A percentile compares a stretch with the other conserved stretches of the same genome.
Evolutionary conservation across 2,797 vertebrate species (phyloP).

Genomic region (Gephyroberyx darwinii): DNA sequence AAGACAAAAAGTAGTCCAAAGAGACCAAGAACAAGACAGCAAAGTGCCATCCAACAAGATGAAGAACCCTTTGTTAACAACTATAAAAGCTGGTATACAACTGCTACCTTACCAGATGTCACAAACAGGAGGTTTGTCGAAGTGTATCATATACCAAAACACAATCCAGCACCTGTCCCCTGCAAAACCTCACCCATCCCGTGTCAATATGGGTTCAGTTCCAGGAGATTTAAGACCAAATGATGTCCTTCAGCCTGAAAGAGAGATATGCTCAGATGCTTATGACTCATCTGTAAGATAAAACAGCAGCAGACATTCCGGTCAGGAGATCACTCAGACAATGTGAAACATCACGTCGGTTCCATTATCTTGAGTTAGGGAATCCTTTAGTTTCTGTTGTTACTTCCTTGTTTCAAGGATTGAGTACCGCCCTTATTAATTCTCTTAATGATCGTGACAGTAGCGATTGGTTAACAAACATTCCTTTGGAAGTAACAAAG

Average conservation of each 20-base stretch:
- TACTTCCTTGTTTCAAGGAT: slow-evolving; percentile 5
- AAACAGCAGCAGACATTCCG: not conserved
- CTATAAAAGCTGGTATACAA: not conserved
- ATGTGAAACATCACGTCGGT: not conserved
- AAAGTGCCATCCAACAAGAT: slow-evolving; percentile 4
- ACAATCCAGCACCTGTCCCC: not conserved
- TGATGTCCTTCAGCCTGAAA: slow-evolving; percentile 5
- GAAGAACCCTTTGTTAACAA: slow-evolving; percentile 2
- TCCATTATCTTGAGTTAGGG: slow-evolving; percentile 1
- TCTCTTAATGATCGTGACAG: not conserved
- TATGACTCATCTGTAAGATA: not conserved
- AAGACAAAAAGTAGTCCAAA: not conserved
- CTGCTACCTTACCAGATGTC: slow-evolving; percentile 7
- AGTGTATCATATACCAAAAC: not conserved
- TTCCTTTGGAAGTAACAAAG: slow-evolving; percentile 1
- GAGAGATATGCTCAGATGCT: not conserved
- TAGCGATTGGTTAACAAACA: slow-evolving; percentile 7
- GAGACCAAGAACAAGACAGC: slow-evolving; percentile 3
- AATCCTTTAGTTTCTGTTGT: not conserved
- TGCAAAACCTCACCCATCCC: not conserved
- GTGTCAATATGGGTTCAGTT: not conserved
- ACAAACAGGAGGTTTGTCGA: slow-evolving; percentile 1
- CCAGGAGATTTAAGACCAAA: not conserved
- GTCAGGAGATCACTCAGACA: slow-evolving; percentile 1
- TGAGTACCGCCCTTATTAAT: not conserved